Conservation (phyloP, 2,797 vertebrate genomes). For the Aplochiton taeniatus region DNA sequence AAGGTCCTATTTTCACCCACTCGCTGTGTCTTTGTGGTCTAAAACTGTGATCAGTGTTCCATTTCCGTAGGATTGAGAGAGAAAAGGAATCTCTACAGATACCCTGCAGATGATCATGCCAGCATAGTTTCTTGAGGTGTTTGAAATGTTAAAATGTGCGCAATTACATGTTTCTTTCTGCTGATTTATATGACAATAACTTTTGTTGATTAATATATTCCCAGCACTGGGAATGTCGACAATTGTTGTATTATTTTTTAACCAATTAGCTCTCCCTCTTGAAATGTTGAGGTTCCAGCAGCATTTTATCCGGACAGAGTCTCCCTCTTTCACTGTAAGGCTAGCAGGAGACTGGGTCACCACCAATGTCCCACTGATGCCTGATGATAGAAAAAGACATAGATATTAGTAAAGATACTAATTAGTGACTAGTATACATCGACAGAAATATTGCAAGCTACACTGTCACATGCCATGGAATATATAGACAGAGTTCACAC, state of each 20-base stretch:
- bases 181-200: accelerated
- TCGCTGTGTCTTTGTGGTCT: accelerated
- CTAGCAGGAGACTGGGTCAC: constrained; percentile 36
- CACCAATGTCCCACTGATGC: accelerated
- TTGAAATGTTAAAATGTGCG: constrained; percentile 22
- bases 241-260: neutral
- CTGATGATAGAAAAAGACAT: neutral
- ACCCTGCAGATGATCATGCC: constrained; percentile 65
- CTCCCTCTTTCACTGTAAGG: constrained; percentile 19
- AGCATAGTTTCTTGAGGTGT: constrained; percentile 28
- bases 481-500: no score
- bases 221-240: no score
- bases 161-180: neutral
- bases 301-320: constrained; percentile 28
- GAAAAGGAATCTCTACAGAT: constrained; percentile 40
- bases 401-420: neutral
- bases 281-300: accelerated
- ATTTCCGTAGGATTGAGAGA: accelerated
- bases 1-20: constrained; percentile 10
- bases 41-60: constrained; percentile 57
- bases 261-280: neutral
- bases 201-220: accelerated
- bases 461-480: neutral
- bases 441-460: neutral
- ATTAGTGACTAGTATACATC: neutral